Conservation (phyloP, 1,140 invertebrate species). For the Eupristina koningsbergeri region DNA sequence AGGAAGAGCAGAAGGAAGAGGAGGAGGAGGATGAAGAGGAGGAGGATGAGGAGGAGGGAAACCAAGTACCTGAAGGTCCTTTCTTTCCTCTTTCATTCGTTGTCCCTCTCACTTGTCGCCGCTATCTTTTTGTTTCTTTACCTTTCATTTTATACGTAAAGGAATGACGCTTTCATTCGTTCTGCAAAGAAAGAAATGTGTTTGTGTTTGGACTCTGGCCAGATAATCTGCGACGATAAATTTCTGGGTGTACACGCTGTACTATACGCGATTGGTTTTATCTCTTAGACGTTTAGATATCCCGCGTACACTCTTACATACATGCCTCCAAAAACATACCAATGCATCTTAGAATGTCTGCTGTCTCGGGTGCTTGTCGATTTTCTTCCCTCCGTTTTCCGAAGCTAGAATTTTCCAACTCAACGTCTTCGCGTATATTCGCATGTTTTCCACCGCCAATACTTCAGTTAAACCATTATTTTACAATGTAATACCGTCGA, state of each 20-base stretch:
- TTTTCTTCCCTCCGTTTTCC: background rate
- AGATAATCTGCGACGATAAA: slow-evolving; percentile 71
- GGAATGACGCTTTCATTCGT: slow-evolving; percentile 30
- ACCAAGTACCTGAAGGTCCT: background rate
- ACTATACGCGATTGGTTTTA: slow-evolving; percentile 69
- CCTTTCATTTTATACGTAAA: slow-evolving; percentile 30
- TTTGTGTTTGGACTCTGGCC: slow-evolving; percentile 69
- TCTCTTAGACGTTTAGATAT: slow-evolving; percentile 54
- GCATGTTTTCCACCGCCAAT: background rate
- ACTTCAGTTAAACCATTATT: background rate
- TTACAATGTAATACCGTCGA: background rate
- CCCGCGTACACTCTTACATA: background rate
- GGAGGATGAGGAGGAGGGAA: background rate
- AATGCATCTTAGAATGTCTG: background rate
- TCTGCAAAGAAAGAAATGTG: slow-evolving; percentile 62
- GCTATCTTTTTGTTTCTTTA: slow-evolving; percentile 32
- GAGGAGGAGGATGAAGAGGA: background rate
- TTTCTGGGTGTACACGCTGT: slow-evolving; percentile 54
- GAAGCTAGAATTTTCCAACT: background rate
- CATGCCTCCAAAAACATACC: background rate
- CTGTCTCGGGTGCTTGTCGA: background rate
- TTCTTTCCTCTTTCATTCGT: background rate
- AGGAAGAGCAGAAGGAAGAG: background rate
- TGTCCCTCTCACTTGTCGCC: slow-evolving; percentile 2
- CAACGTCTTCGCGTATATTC: background rate